phyloP scores from a whole-genome alignment of 2,113 vertebrate genomes.

The Promerops cafer region DNA sequence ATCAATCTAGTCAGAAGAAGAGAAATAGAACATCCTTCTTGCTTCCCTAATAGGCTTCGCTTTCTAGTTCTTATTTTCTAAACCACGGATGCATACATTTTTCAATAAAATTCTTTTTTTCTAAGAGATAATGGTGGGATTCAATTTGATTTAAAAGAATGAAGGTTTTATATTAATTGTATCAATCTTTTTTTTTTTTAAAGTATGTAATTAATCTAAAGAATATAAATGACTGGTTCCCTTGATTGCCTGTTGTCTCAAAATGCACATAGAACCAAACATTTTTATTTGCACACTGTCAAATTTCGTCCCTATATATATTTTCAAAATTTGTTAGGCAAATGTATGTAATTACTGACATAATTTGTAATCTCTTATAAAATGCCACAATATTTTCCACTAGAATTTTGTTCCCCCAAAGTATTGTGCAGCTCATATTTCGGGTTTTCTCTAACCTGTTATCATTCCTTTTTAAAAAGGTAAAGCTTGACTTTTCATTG shows the following conservation, averaged over 20 bases:
- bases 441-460: background rate
- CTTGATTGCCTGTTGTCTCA: background rate
- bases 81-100: background rate
- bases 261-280: background rate
- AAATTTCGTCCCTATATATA: background rate
- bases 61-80: background rate
- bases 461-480: background rate
- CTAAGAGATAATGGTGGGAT: background rate
- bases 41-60: background rate
- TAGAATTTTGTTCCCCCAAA: background rate
- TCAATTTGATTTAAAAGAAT: background rate
- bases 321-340: background rate
- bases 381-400: background rate
- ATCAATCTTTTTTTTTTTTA: background rate
- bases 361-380: background rate
- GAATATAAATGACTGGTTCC: background rate
- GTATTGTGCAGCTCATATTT: background rate
- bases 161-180: background rate
- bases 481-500: background rate
- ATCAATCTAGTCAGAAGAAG: slow-evolving; percentile 13
- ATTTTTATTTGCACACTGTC: background rate
- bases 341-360: background rate
- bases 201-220: background rate
- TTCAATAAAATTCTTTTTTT: background rate
- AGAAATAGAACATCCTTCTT: background rate